Evolutionary conservation across 2,113 vertebrate genomes (phyloP).

Genomic region (Gorilla gorilla): DNA sequence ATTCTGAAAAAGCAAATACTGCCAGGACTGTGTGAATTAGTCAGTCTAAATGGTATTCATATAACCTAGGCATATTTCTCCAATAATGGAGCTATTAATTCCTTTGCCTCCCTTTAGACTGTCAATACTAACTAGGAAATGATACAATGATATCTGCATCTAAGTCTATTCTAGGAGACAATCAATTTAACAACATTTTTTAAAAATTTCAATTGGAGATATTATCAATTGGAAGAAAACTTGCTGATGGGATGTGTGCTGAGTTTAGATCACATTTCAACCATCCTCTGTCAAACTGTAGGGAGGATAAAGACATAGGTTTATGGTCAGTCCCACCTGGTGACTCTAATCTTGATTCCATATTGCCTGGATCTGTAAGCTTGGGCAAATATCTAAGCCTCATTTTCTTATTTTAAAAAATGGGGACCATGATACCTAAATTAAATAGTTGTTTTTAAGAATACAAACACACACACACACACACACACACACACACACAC

Average conservation of each 20-base stretch:
- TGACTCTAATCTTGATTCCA: background rate
- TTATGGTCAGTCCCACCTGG: background rate
- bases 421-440: background rate
- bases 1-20: background rate
- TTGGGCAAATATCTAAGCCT: background rate
- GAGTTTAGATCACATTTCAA: background rate
- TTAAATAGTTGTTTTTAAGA: background rate
- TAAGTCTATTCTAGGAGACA: background rate
- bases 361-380: background rate
- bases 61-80: background rate
- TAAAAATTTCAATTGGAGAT: background rate
- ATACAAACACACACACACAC: background rate
- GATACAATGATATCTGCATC: background rate
- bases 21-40: background rate
- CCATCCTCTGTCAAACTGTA: background rate
- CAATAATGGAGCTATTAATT: background rate
- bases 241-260: background rate
- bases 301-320: rapidly evolving
- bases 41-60: background rate
- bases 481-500: background rate
- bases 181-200: background rate
- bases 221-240: background rate
- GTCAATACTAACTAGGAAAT: background rate
- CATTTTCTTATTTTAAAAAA: background rate
- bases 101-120: background rate